Percentiles rank a stretch among this genome's conserved stretches.
Conservation (phyloP, 2,113 vertebrate genomes). For the Eonycteris spelaea region DNA sequence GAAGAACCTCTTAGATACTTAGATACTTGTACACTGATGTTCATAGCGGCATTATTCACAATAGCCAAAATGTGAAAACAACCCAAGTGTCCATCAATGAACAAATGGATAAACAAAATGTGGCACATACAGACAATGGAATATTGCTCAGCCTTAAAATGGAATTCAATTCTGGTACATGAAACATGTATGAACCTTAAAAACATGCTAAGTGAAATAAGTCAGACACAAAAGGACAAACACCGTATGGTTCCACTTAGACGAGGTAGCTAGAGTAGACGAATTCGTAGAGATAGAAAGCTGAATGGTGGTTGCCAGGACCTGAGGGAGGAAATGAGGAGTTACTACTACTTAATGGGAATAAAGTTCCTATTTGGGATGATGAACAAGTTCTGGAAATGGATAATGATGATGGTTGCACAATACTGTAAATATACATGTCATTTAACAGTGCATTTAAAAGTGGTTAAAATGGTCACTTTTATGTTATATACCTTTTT, state of each 20-base stretch:
- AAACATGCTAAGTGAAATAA: not conserved
- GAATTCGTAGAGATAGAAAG: not conserved
- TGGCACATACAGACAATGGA: not conserved
- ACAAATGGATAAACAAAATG: not conserved
- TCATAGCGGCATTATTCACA: not conserved
- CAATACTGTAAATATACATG: not conserved
- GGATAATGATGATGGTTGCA: not conserved
- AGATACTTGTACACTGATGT: not conserved
- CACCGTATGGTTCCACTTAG: not conserved
- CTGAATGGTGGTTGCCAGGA: not conserved
- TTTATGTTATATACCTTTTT: not conserved
- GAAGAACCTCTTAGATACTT: not conserved
- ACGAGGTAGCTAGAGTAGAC: not conserved
- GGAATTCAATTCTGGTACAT: not conserved
- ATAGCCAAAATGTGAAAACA: not conserved
- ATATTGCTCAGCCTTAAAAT: not conserved
- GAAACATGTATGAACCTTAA: not conserved
- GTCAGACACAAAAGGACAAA: not conserved
- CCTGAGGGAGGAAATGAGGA: not conserved
- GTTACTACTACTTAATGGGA: not conserved
- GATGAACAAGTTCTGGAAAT: not conserved
- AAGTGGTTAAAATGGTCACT: not conserved
- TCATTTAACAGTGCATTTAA: not conserved
- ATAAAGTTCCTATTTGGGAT: not conserved
- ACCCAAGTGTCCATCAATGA: not conserved